phyloP scores from a whole-genome alignment of 2,797 vertebrate genomes.

The Philypnodon macrostomus region DNA sequence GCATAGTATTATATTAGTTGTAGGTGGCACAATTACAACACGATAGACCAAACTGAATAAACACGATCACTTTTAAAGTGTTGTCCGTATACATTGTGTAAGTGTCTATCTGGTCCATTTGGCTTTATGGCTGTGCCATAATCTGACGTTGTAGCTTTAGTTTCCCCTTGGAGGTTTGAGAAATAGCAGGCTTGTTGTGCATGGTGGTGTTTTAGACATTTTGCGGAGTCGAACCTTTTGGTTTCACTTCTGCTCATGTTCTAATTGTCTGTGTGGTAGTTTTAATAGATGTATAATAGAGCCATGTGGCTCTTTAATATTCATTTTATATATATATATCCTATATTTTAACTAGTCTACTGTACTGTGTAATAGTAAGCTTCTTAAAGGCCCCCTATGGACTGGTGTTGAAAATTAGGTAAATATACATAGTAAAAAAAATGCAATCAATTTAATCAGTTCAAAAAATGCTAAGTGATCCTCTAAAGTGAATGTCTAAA shows the following conservation, averaged over 20 bases:
- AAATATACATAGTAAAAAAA: too few species aligned
- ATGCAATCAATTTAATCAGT: too few species aligned
- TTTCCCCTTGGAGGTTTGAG: conserved; percentile 29
- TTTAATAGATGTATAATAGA: conserved; percentile 12
- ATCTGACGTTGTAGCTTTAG: conserved; percentile 29
- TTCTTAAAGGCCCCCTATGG: too few species aligned
- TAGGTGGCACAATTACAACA: conserved; percentile 15
- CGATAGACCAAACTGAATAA: conserved; percentile 22
- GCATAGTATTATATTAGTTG: not conserved
- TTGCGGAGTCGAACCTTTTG: conserved; percentile 27
- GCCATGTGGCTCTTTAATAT: not conserved
- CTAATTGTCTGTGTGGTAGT: conserved; percentile 23
- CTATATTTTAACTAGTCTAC: too few species aligned
- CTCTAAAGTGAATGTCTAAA: too few species aligned
- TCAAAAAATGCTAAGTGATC: too few species aligned
- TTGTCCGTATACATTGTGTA: conserved; percentile 6
- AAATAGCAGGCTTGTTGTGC: conserved; percentile 20
- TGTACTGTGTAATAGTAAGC: too few species aligned
- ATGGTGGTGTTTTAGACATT: conserved; percentile 13
- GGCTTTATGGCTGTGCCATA: conserved; percentile 27
- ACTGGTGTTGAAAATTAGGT: too few species aligned
- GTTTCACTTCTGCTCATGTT: conserved; percentile 21
- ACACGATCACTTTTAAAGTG: conserved; percentile 27
- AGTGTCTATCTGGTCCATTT: conserved; percentile 19
- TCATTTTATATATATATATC: not conserved